Conservation (phyloP, 2,888 invertebrate genomes). For the Tachystola acroxantha region DNA sequence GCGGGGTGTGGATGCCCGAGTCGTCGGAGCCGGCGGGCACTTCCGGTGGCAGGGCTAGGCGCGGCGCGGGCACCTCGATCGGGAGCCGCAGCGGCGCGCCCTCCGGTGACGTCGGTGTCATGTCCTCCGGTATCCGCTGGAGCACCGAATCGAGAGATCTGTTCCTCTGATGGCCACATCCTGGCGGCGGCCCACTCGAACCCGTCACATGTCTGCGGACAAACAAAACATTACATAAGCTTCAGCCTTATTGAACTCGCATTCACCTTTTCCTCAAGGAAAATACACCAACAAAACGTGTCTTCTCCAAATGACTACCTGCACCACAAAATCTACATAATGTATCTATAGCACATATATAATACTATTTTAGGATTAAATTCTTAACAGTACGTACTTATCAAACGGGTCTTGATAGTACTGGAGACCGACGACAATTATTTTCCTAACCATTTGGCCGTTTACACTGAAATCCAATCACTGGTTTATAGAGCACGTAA, state of each 20-base stretch:
- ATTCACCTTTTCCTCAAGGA: conserved; percentile 18
- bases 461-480: conserved; percentile 40
- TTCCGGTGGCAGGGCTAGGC: conserved; percentile 71
- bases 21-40: conserved; percentile 85
- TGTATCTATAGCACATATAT: too few relatives aligned
- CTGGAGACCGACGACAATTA: conserved; percentile 65
- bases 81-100: conserved; percentile 60
- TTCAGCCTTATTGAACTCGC: too few relatives aligned
- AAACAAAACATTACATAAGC: conserved; percentile 35
- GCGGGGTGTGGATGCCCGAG: conserved; percentile 81
- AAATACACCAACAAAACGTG: conserved; percentile 4
- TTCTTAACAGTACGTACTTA: conserved; percentile 44
- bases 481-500: conserved; percentile 36
- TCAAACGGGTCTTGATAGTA: conserved; percentile 72
- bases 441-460: conserved; percentile 66
- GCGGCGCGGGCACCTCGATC: conserved; percentile 71
- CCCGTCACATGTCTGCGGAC: conserved; percentile 70
- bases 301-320: too few relatives aligned
- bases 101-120: conserved; percentile 77
- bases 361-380: too few relatives aligned
- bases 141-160: conserved; percentile 93
- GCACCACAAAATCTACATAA: too few relatives aligned
- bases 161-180: conserved; percentile 89
- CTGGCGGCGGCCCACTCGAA: conserved; percentile 63
- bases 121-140: conserved; percentile 92